Conservation (phyloP, 2,113 vertebrate genomes). For the Grammomys surdaster region DNA sequence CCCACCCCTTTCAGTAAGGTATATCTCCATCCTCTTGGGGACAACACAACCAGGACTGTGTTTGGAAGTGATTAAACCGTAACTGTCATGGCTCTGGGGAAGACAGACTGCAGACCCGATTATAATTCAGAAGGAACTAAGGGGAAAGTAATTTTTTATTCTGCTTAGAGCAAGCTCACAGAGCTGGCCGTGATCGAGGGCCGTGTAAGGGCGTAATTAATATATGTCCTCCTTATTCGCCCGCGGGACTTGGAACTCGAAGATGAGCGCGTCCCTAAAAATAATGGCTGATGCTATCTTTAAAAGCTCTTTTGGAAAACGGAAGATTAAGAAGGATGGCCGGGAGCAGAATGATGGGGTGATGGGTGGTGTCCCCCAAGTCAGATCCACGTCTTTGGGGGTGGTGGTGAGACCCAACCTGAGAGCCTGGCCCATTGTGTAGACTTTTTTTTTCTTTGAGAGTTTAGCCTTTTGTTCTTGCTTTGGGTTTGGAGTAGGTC, state of each 20-base stretch:
- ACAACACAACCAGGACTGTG: background rate
- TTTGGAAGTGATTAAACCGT: slow-evolving; percentile 74
- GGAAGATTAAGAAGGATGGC: background rate
- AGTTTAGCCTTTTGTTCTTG: background rate
- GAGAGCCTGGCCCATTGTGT: accelerated
- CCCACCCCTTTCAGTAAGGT: background rate
- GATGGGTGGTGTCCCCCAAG: background rate
- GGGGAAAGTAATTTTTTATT: slow-evolving; percentile 50
- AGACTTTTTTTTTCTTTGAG: background rate
- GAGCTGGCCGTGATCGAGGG: accelerated
- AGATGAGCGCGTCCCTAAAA: background rate
- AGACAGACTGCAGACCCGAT: slow-evolving; percentile 6
- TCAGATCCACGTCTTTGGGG: accelerated
- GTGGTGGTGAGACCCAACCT: accelerated
- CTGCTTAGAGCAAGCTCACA: background rate
- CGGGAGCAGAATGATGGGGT: background rate
- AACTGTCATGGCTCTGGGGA: slow-evolving; percentile 45
- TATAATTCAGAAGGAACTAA: background rate
- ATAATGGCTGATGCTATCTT: slow-evolving; percentile 5
- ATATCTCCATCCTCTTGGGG: background rate
- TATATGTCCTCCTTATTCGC: background rate
- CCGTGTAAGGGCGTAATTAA: background rate
- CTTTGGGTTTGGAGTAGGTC: background rate
- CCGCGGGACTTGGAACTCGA: background rate
- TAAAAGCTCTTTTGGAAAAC: background rate